Evolutionary conservation across 23 tunicate genomes (phyloP), one percentile per base, ranked within the genome.

Genomic region (Halocynthia aurantium): DNA sequence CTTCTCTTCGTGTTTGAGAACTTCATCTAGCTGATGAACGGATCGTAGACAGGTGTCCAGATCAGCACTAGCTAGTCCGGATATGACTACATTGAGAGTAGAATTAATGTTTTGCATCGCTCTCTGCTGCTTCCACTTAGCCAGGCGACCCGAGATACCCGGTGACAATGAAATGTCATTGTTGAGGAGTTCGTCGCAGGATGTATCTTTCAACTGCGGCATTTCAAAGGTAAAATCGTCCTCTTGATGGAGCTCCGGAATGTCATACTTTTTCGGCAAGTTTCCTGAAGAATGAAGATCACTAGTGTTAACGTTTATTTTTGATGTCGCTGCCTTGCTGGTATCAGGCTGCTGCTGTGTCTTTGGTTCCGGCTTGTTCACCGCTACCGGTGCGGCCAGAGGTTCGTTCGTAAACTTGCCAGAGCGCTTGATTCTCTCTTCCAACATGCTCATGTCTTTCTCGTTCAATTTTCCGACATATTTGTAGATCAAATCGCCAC

Each of bases 361-460:
- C 55, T 74, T 74, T 13, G 78, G 31, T 22, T 50, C 78, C 12
- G 68, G 13, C 22, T 74, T 74, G 44, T 31, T 31, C 44, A 31
- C 44, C 10, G 75, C 55, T 15, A 64, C 64, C 18, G 78, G 64
- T 54, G 15, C 31, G 10, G 57, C 18, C 20, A 31, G 62, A 54
- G 56, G 64, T 54, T 71, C 68, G 73, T 77, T 82, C 0, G n/a
- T 61, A 73, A 21, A 89, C 56, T 89, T 89, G 22, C 96, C 98
- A 0, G 92, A 82, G 15, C 98, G 69, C 69, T 92, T 92, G 19
- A 92, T 83, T 49, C 98, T 67, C 75, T 92, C 98, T 83, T 92
- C 92, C 68, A 92, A 71, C 98, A 92, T 92, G 72, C 92, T 82
- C 98, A 92, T 86, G 81, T 92, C 91, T 71, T 52, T 81, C 6